phyloP scores from a whole-genome alignment of 2,113 vertebrate genomes.

The Pycnonotus jocosus region DNA sequence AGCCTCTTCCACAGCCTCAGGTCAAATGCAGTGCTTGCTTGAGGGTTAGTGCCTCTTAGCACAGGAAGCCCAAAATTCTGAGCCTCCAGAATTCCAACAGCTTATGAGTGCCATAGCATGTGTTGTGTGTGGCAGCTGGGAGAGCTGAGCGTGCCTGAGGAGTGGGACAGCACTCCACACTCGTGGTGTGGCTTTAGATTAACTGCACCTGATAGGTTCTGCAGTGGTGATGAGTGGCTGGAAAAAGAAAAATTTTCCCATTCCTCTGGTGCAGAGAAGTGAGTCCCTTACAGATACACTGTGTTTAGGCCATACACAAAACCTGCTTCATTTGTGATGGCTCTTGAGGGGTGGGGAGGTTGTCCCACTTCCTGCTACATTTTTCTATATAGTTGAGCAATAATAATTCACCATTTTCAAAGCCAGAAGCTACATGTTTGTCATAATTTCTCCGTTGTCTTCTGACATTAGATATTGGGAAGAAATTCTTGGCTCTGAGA shows the following conservation, averaged over 20 bases:
- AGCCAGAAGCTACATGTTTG: neutral
- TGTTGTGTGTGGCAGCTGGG: neutral
- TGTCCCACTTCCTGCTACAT: fast-evolving
- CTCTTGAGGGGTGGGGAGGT: neutral
- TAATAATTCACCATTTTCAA: neutral
- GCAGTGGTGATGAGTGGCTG: fast-evolving
- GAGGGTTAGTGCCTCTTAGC: neutral
- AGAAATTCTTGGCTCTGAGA: neutral
- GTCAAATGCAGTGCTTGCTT: neutral
- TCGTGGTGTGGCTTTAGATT: neutral
- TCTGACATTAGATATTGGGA: neutral
- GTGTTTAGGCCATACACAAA: neutral
- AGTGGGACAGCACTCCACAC: fast-evolving
- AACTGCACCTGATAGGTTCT: neutral
- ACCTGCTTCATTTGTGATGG: neutral
- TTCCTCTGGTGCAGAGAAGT: neutral
- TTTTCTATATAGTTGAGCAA: neutral
- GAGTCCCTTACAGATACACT: fast-evolving
- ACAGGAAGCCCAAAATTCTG: neutral
- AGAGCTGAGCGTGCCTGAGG: fast-evolving
- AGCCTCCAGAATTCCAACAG: neutral
- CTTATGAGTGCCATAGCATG: fast-evolving
- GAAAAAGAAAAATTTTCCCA: neutral
- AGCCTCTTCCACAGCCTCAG: neutral
- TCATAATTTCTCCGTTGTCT: neutral